These are phyloP conservation scores for Lithosia quadra DNA, from an alignment of 2,888 invertebrate genomes.

Conservation along the genomic window DNA sequence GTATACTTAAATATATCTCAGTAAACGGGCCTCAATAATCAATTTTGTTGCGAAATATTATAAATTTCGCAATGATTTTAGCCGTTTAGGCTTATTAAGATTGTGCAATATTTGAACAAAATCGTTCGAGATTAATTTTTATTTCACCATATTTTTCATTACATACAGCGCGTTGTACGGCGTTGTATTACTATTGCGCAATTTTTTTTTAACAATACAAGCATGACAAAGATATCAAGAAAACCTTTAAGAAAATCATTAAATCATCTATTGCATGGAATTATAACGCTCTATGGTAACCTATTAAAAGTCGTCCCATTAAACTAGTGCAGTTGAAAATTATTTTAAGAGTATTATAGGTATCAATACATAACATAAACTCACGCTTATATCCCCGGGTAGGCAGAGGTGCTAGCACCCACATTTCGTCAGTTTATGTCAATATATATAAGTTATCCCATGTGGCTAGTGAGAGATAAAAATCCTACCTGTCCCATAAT, in stretches of 20 bases:
- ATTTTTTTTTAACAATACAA: not conserved
- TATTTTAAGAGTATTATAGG: too few relatives aligned
- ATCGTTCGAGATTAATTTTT: not conserved
- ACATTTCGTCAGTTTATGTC: too few relatives aligned
- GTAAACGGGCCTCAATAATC: not conserved
- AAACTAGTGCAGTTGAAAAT: too few relatives aligned
- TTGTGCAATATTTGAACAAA: not conserved
- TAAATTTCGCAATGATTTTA: not conserved
- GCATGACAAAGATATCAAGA: not conserved
- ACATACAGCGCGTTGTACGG: too few relatives aligned
- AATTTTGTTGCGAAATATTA: not conserved
- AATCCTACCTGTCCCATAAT: too few relatives aligned
- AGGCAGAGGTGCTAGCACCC: too few relatives aligned
- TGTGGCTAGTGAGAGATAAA: too few relatives aligned
- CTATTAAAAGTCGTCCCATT: too few relatives aligned
- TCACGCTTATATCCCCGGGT: too few relatives aligned
- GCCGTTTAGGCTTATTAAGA: not conserved
- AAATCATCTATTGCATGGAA: not conserved
- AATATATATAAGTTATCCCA: too few relatives aligned
- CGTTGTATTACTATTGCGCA: not conserved
- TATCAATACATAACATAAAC: too few relatives aligned
- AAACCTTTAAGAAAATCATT: not conserved
- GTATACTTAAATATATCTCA: too few relatives aligned
- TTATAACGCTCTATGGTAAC: not conserved
- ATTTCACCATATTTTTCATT: slow-evolving; percentile 4